Evolutionary conservation across 2,888 invertebrate species (phyloP), one percentile per base, ranked within the genome.

Genomic region (Drosophila borealis): DNA sequence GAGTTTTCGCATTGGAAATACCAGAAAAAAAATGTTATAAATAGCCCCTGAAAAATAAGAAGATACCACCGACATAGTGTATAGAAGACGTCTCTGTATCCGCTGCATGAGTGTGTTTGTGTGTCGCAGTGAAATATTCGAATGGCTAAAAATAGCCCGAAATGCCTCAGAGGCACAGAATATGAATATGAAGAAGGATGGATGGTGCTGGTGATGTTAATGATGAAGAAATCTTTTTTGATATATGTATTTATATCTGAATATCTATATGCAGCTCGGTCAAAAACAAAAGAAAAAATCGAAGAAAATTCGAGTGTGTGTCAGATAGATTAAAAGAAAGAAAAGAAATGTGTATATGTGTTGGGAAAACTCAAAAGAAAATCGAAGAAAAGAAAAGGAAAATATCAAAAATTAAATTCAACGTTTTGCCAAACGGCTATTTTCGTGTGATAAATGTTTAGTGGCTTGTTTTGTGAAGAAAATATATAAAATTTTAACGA

Each of bases 41-140:
- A 90, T 90, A 90, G 91, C 74, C 63, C 51, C 69, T 74, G 90
- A 91, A 90, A 90, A 90, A 81, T 86, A 88, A 91, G 91, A 89
- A 90, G 91, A 88, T 88, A 82, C 83, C 70, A 81, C 60, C 79
- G 79, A 72, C 62, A 57, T 34, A 36, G 67, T 57, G 48, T 71
- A 48, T 68, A 45, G 57, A 49, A 49, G 53, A 65, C 44, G 54
- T 65, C 25, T 66, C 53, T 48, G 70, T 63, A 55, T 54, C 46
- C 34, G 51, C 57, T 73, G 63, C 55, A 50, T 66, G 54, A 55
- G 45, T 71, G 72, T 74, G 69, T 80, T 63, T 81, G 80, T 86
- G 83, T 78, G 84, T 88, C 79, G 80, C 68, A 74, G 79, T 85
- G 78, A 88, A 83, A 80, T 70, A 73, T 80, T 80, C 62, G 62